phyloP scores from a whole-genome alignment of 2,113 vertebrate genomes.

The Zosterops japonicus region DNA sequence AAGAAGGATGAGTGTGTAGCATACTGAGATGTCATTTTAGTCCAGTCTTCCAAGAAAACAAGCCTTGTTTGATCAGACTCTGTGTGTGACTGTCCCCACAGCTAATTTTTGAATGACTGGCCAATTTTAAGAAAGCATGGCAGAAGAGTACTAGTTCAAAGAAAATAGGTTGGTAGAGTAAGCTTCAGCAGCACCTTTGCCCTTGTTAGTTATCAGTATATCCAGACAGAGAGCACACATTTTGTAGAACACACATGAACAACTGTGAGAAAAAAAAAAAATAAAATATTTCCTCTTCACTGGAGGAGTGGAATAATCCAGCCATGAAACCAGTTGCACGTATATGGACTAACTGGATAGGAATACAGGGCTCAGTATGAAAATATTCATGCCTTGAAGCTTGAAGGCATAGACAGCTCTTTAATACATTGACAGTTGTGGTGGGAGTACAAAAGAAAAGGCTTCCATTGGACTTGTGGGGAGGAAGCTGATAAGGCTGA shows the following conservation, averaged over 20 bases:
- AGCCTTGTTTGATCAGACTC: not conserved
- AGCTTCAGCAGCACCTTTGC: not conserved
- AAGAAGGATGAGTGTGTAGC: not conserved
- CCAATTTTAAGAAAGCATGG: not conserved
- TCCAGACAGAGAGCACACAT: not conserved
- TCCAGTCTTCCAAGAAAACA: not conserved
- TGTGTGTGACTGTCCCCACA: not conserved
- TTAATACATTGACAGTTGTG: not conserved
- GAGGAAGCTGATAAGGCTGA: not conserved
- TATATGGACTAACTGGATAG: not conserved
- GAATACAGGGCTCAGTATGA: not conserved
- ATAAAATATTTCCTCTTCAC: not conserved
- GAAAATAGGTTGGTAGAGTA: not conserved
- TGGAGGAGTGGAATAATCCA: not conserved
- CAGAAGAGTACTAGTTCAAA: not conserved
- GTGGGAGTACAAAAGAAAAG: not conserved
- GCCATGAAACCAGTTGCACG: not conserved
- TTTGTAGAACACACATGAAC: not conserved
- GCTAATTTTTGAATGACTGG: not conserved
- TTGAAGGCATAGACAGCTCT: not conserved
- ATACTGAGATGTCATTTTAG: not conserved
- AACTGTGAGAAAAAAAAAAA: not conserved
- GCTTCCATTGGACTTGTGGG: not conserved
- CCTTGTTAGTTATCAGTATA: not conserved
- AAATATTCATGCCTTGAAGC: not conserved